Conservation (phyloP, 1,140 invertebrate species). For the Caenorhabditis brenneri region DNA sequence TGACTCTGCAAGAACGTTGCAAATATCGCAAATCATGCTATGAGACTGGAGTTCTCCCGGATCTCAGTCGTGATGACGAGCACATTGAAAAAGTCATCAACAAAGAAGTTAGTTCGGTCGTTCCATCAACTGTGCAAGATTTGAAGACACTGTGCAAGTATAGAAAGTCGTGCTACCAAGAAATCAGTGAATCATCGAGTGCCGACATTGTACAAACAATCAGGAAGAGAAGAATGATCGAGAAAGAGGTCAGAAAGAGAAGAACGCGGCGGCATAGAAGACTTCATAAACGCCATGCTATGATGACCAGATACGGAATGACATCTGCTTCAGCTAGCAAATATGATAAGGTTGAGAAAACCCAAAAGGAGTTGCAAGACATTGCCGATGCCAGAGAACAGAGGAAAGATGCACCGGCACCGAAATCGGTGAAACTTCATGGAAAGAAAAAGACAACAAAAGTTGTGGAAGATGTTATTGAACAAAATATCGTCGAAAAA, state of each 20-base stretch:
- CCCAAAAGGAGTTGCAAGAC: constrained; percentile 12
- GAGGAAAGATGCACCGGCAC: neutral
- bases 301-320: constrained; percentile 30
- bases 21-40: constrained; percentile 61
- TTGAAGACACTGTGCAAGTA: constrained; percentile 53
- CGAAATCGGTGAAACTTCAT: neutral
- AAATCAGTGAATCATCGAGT: constrained; percentile 12
- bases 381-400: constrained; percentile 2
- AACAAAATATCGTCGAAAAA: neutral
- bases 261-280: neutral
- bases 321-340: neutral
- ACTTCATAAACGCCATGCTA: constrained; percentile 6
- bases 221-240: constrained; percentile 26
- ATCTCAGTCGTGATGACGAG: constrained; percentile 40
- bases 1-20: constrained; percentile 53
- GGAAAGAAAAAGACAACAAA: constrained; percentile 10
- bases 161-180: constrained; percentile 53
- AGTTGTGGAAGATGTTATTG: neutral
- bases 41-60: constrained; percentile 53
- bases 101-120: constrained; percentile 8
- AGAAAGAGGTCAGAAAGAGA: constrained; percentile 46
- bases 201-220: constrained; percentile 45
- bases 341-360: constrained; percentile 21
- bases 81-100: constrained; percentile 22
- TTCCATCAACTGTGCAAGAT: constrained; percentile 40